Evolutionary conservation across 2,888 invertebrate genomes (phyloP).

Genomic region (Ecliptopera silaceata): DNA sequence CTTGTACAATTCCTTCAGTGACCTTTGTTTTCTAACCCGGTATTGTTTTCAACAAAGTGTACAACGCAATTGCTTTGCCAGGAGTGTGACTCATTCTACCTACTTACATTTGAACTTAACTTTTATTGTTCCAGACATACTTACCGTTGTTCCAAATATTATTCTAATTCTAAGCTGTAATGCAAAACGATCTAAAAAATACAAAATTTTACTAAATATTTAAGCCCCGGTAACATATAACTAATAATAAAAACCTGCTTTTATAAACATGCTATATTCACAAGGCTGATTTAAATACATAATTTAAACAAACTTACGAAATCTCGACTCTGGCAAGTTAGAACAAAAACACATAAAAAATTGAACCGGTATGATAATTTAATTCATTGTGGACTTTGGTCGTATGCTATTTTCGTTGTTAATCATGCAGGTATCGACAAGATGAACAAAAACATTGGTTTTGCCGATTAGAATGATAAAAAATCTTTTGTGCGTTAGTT

Average conservation of each 20-base stretch:
- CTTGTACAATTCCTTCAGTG: constrained; percentile 63
- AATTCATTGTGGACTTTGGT: constrained; percentile 45
- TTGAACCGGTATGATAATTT: constrained; percentile 53
- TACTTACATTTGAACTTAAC: background rate
- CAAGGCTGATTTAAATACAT: constrained; percentile 38
- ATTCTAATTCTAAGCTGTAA: background rate
- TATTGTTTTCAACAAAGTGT: constrained; percentile 55
- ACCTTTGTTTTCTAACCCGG: constrained; percentile 63
- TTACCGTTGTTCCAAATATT: constrained; percentile 5
- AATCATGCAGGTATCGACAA: constrained; percentile 25
- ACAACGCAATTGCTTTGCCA: constrained; percentile 42
- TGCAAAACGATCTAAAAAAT: background rate
- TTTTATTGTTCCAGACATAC: background rate
- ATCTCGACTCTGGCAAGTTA: constrained; percentile 33
- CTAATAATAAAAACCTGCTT: constrained; percentile 20
- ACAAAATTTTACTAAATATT: background rate
- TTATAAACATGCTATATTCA: constrained; percentile 13
- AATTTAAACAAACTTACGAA: constrained; percentile 46
- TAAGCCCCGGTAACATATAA: background rate
- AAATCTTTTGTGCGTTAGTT: constrained; percentile 40
- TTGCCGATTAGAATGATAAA: constrained; percentile 38
- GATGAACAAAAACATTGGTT: constrained; percentile 40
- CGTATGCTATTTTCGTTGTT: constrained; percentile 53
- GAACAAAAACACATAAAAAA: constrained; percentile 40
- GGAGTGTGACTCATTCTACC: constrained; percentile 54